Evolutionary conservation across 2,113 vertebrate genomes (phyloP), one percentile per base, ranked within the genome.

Genomic region (Brienomyrus brachyistius): DNA sequence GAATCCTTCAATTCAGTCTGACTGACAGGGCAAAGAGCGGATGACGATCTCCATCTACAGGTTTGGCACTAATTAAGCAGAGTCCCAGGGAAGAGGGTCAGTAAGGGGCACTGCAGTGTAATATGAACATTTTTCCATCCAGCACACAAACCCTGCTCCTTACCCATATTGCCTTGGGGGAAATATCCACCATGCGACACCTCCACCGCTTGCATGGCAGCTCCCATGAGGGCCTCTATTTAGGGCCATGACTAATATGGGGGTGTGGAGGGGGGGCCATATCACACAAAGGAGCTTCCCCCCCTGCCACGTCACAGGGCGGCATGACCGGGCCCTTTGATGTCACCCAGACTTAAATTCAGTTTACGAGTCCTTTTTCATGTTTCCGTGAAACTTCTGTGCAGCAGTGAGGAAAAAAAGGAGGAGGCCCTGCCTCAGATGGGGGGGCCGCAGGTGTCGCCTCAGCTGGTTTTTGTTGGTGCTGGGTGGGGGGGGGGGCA

Each of bases 361-460:
- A 94, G 92, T 94, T 94, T 92, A 89, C 90, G 56, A 93, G 93
- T 93, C 94, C 93, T 94, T 91, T 95, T 96, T 95, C 93, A 94
- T 92, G 93, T 94, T 87, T 70, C 87, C 91, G 90, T 93, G 87
- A 91, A 90, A 91, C 92, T 94, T 77, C 47, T 85, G 90, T 89
- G 89, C 48, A 90, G 5, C 86, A 91, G 90, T 80, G 54, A 13
- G 56, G 89, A 92, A 86, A 43, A 50, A 52, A 27, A 35, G 50
- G n/a, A 86, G n/a, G 84, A 27, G n/a, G 84, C 2, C 6, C n/a
- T 86, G 47, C n/a, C 83, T 86, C 48, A 45, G 77, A 82, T 45
- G 91, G 94, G 91, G 91, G 91, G 92, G 86, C 91, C 86, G 90
- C 93, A 94, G 92, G 93, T 94, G 93, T 92, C 91, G 93, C 89